Evolutionary conservation across 2,888 invertebrate species (phyloP).

Genomic region (Tinea trinotella): DNA sequence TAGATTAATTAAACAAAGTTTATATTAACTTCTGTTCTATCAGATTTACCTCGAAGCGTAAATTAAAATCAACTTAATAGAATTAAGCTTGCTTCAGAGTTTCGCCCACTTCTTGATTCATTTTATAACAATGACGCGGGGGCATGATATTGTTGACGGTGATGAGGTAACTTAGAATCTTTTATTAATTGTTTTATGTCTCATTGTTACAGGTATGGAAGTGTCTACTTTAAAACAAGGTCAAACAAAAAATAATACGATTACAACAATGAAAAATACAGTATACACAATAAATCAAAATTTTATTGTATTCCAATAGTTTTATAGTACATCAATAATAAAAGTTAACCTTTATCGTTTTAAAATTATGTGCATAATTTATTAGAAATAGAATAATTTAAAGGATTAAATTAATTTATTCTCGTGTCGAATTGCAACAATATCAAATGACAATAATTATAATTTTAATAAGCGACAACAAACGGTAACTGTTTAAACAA

Average conservation of each 20-base stretch:
- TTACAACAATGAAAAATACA: conserved; percentile 18
- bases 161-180: conserved; percentile 43
- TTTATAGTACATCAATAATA: too few relatives aligned
- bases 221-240: conserved; percentile 32
- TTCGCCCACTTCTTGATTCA: conserved; percentile 20
- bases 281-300: not conserved
- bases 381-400: too few relatives aligned
- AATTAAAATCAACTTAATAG: not conserved
- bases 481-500: too few relatives aligned
- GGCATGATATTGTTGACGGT: conserved; percentile 51
- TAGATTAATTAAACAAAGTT: too few relatives aligned
- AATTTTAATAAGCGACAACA: too few relatives aligned
- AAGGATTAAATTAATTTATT: too few relatives aligned
- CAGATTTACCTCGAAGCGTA: not conserved
- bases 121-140: conserved; percentile 55
- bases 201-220: conserved; percentile 60
- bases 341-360: too few relatives aligned
- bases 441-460: too few relatives aligned
- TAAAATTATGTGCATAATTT: too few relatives aligned
- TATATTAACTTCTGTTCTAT: too few relatives aligned
- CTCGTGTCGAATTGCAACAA: too few relatives aligned
- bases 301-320: not conserved
- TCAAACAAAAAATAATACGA: conserved; percentile 22
- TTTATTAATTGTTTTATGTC: conserved; percentile 59
- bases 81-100: not conserved